Conservation (phyloP, 1,140 invertebrate genomes). For the Drosophila malerkotliana region DNA sequence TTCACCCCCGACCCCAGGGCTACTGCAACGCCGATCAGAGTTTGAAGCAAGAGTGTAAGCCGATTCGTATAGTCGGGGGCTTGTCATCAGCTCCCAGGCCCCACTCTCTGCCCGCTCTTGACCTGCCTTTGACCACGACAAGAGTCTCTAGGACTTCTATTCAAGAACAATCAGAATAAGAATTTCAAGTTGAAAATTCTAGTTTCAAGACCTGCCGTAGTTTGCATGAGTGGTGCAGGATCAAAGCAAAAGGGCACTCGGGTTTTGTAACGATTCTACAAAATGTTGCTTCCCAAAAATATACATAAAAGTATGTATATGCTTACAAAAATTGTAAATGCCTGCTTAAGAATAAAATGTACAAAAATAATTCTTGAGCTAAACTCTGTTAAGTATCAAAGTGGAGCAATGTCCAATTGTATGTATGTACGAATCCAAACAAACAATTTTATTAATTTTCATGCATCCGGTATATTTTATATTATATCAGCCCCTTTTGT, state of each 20-base stretch:
- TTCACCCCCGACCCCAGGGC: constrained; percentile 43
- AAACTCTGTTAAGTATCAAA: constrained; percentile 12
- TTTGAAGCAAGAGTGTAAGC: constrained; percentile 26
- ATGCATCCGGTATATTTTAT: constrained; percentile 25
- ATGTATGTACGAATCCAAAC: background rate
- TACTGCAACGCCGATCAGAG: constrained; percentile 61
- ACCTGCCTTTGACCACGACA: background rate
- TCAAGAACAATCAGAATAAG: background rate
- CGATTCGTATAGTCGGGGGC: constrained; percentile 10
- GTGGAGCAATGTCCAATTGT: background rate
- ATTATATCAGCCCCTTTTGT: constrained; percentile 9
- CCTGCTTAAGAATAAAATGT: constrained; percentile 47
- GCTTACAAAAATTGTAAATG: constrained; percentile 39
- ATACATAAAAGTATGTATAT: constrained; percentile 7
- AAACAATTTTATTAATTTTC: constrained; percentile 15
- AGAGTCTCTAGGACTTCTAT: background rate
- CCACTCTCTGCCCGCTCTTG: background rate
- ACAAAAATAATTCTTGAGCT: constrained; percentile 23
- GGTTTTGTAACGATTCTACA: no score
- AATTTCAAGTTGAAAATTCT: no score
- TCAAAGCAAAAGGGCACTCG: background rate
- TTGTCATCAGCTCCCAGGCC: background rate
- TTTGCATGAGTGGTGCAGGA: background rate
- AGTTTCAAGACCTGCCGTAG: no score
- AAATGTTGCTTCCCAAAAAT: constrained; percentile 15